Base-by-base conservation (phyloP, 2,113 vertebrate species). In the Malurus elegans region DNA sequence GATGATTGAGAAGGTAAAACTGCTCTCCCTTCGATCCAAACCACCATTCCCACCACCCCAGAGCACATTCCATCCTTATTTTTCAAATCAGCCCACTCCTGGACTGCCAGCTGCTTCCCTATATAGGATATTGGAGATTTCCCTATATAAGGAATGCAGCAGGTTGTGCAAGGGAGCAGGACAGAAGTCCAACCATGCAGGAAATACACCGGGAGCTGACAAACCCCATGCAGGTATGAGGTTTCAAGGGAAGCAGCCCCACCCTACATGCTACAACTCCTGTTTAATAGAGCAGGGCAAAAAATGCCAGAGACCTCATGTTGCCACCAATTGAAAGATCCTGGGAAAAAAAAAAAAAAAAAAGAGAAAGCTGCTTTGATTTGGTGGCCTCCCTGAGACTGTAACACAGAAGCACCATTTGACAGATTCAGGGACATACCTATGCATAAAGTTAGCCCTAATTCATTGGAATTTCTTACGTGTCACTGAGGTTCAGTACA, bases 21-120 rank as follows among this genome's bases (percentile, higher is more conserved):
- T 79, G 44, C 12, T 91, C 67, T 86, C 32, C 70, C 24, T 79
- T 88, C 15, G 0, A 64, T 91, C 81, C 62, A 94, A 95, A 88
- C 79, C 91, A 88, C 79, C 24, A 5, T 70, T 65, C 76, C 92
- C 86, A 80, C 58, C 4, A 1, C 23, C 56, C 40, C 66, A 65
- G 51, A 87, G 89, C 66, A 96, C 87, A 93, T 94, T 94, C 81
- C 81, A 88, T 62, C 74, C 85, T 95, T 88, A 79, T 88, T 95
- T 96, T 95, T 78, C 70, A 86, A 56, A 79, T n/a, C 45, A 85
- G 66, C 24, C 42, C 57, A 42, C 9, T 84, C 38, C 48, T 69
- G 70, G 91, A 29, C 8, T 85, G 34, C 85, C 34, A 79, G 50
- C 25, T 69, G 50, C 50, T 51, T 82, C 62, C 38, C 54, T 32